Evolutionary conservation across 2,797 vertebrate genomes (phyloP).

Genomic region (Premnoplex brunnescens): DNA sequence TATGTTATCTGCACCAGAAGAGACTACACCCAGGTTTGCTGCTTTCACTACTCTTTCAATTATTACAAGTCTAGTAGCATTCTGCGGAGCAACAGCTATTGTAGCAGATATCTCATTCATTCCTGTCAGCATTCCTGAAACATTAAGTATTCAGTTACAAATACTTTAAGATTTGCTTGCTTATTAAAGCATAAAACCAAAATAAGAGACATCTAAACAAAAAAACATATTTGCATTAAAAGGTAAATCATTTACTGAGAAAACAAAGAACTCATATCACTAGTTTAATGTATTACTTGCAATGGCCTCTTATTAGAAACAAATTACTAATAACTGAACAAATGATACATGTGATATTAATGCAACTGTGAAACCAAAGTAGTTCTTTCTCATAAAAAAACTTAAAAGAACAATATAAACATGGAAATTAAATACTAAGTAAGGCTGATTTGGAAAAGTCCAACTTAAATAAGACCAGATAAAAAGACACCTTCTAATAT

Average conservation of each 20-base stretch:
- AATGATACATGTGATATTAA: background rate
- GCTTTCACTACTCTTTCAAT: constrained; percentile 84
- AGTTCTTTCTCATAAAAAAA: background rate
- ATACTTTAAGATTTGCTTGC: background rate
- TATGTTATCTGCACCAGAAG: constrained; percentile 82
- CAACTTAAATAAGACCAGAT: background rate
- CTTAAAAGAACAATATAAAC: background rate
- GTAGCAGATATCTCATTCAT: constrained; percentile 92
- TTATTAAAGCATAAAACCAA: background rate
- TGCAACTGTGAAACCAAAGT: background rate
- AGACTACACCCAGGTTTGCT: constrained; percentile 88
- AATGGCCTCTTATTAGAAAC: background rate
- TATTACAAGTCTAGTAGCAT: constrained; percentile 78
- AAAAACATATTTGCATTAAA: background rate
- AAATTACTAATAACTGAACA: background rate
- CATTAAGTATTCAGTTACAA: background rate
- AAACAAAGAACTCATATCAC: background rate
- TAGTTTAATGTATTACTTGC: background rate
- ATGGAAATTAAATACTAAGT: background rate
- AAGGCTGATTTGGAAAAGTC: background rate
- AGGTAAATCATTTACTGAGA: background rate
- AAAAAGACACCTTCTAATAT: background rate
- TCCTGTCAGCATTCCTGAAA: constrained; percentile 88
- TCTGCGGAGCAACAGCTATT: constrained; percentile 81
- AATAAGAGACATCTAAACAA: background rate